phyloP scores from a whole-genome alignment of 2,113 vertebrate genomes.

The Onychostruthus taczanowskii region DNA sequence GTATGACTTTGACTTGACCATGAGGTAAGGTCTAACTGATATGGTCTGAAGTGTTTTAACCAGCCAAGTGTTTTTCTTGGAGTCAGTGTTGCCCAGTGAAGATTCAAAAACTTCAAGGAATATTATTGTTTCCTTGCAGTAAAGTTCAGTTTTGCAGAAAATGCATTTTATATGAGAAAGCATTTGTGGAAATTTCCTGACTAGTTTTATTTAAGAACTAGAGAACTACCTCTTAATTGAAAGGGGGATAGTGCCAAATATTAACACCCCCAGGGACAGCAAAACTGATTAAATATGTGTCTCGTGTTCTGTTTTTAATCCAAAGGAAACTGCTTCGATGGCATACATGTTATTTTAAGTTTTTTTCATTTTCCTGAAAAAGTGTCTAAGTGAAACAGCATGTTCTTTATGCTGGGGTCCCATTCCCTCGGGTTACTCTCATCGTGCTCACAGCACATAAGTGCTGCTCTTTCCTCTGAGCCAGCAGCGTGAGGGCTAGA shows the following conservation, averaged over 20 bases:
- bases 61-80: background rate
- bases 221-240: conserved; percentile 41
- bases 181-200: conserved; percentile 31
- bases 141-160: conserved; percentile 34
- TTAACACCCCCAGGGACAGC: conserved; percentile 45
- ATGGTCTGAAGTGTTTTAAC: background rate
- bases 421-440: background rate
- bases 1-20: background rate
- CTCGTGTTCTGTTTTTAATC: conserved; percentile 59
- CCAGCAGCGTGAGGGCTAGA: background rate
- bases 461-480: background rate
- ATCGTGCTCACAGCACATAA: accelerated
- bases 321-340: background rate
- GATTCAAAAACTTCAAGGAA: background rate
- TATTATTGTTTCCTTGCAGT: background rate
- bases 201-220: conserved; percentile 37
- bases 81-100: background rate
- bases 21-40: background rate
- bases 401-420: conserved; percentile 35
- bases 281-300: conserved; percentile 60
- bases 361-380: conserved; percentile 50
- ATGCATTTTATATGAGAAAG: background rate
- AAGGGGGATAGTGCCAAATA: conserved; percentile 44
- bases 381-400: conserved; percentile 40
- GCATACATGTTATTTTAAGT: conserved; percentile 48